Percentiles rank a stretch among this genome's conserved stretches.
Evolutionary conservation across 2,113 vertebrate genomes (phyloP).

Genomic region (Barnardius zonarius): DNA sequence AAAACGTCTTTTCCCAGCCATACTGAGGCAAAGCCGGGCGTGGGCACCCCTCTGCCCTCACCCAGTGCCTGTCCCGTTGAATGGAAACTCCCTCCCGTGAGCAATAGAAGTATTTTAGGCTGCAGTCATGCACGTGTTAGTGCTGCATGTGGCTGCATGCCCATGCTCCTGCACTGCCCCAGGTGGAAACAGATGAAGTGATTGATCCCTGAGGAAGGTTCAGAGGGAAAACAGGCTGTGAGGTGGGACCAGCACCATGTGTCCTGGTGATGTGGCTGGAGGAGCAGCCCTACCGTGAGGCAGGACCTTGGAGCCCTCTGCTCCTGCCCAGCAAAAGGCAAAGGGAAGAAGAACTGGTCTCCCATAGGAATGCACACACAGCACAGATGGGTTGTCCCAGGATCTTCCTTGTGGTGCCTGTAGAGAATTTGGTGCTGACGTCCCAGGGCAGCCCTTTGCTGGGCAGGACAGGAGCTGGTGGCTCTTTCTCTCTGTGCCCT

Average conservation of each 20-base stretch:
- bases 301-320: background rate
- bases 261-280: background rate
- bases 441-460: background rate
- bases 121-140: background rate
- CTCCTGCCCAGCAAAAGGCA: background rate
- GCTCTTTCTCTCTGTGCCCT: background rate
- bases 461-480: background rate
- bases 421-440: background rate
- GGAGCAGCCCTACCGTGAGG: background rate
- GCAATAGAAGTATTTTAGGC: background rate
- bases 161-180: background rate
- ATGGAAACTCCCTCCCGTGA: background rate
- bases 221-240: background rate
- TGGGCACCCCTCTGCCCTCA: background rate
- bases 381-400: background rate
- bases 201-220: background rate
- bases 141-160: background rate
- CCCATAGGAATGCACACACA: background rate
- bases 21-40: rapidly evolving
- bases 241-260: background rate
- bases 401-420: background rate
- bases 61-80: background rate
- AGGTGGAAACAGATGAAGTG: background rate
- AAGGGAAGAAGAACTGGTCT: background rate
- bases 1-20: background rate